phyloP scores from a whole-genome alignment of 2,888 invertebrate species.

The Ochropacha duplaris region DNA sequence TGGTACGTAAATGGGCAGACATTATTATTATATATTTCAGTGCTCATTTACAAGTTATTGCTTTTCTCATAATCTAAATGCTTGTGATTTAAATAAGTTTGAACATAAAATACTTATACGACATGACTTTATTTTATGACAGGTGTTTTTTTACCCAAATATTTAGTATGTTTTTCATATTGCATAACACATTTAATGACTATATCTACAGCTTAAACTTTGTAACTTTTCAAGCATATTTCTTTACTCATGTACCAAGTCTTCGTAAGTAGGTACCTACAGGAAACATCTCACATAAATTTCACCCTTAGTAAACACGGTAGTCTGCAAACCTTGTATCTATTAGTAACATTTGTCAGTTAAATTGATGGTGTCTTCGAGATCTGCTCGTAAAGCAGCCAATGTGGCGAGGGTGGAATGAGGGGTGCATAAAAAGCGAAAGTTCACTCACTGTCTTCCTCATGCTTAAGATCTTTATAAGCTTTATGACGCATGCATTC shows the following conservation, averaged over 20 bases:
- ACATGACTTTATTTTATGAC: too few relatives aligned
- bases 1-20: slow-evolving; percentile 18
- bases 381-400: slow-evolving; percentile 23
- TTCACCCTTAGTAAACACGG: slow-evolving; percentile 25
- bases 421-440: slow-evolving; percentile 32
- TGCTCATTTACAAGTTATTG: too few relatives aligned
- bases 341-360: slow-evolving; percentile 33
- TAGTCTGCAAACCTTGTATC: slow-evolving; percentile 33
- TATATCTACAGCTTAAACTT: too few relatives aligned
- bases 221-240: background rate
- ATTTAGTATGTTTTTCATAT: background rate
- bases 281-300: slow-evolving; percentile 34
- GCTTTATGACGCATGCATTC: slow-evolving; percentile 1
- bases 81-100: too few relatives aligned
- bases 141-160: background rate
- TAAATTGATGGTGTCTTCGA: slow-evolving; percentile 28
- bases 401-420: slow-evolving; percentile 16
- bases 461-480: slow-evolving; percentile 20
- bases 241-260: background rate
- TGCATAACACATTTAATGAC: background rate
- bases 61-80: too few relatives aligned
- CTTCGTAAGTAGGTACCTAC: slow-evolving; percentile 14
- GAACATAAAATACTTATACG: too few relatives aligned
- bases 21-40: background rate
- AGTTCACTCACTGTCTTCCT: slow-evolving; percentile 42